Evolutionary conservation across 1,140 invertebrate genomes (phyloP), one percentile per base, ranked within the genome.

Genomic region (Pissodes strobi): DNA sequence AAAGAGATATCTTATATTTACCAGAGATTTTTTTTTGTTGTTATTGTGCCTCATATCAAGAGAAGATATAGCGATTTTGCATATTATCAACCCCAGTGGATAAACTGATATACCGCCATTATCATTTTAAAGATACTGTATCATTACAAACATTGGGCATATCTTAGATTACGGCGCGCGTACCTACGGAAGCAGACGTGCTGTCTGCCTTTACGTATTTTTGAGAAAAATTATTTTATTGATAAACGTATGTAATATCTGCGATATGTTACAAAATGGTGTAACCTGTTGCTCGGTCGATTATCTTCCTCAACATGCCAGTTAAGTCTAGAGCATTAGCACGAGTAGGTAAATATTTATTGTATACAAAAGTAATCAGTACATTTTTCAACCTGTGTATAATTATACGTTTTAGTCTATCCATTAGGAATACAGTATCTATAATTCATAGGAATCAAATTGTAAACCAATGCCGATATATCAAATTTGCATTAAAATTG

Each of bases 1-100:
- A 61, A 61, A 51, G 45, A 41, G 45, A 61, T 61, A 61, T 61
- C 58, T 61, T 52, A 51, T 61, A 61, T 61, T 61, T 61, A 61
- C 58, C 58, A 61, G 58, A 61, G 46, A 51, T 49, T 51, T 61
- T 45, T n/a, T 61, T 61, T 38, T n/a, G 45, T 61, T 61, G 34
- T 61, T 61, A 39, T 61, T 25, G 13, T 21, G 45, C 34, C 34
- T 49, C 51, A 15, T 39, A 48, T 59, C 56, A 13, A 34, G 25
- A 56, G 18, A 38, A 52, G 25, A 53, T 53, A 53, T 19, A 27
- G 22, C 12, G 41, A 48, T 61, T 61, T 61, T 61, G 48, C 19
- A 61, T 61, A 61, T 61, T 59, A 59, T 59, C 56, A 59, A 27
- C 56, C 56, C 56, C 56, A 37, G 51, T 59, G 56, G 56, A 59